Evolutionary conservation across 1,140 invertebrate genomes (phyloP).

Genomic region (Chironomus tepperi): DNA sequence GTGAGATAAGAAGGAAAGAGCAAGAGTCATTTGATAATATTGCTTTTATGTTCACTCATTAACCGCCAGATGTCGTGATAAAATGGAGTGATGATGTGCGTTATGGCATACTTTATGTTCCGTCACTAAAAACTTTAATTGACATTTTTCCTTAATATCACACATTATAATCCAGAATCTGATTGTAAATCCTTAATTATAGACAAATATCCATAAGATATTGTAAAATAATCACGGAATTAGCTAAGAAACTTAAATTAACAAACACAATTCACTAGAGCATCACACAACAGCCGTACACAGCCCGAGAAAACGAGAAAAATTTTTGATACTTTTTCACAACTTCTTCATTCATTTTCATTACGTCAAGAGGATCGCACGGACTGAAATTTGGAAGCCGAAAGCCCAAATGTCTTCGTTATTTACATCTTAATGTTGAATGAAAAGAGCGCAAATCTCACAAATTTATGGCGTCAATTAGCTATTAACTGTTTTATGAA

Average conservation of each 20-base stretch:
- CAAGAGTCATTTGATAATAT: slow-evolving; percentile 13
- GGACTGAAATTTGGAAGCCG: not conserved
- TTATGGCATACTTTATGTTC: not conserved
- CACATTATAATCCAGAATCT: no score
- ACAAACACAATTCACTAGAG: not conserved
- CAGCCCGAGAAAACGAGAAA: not conserved
- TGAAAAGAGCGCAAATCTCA: slow-evolving; percentile 18
- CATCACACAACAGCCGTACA: not conserved
- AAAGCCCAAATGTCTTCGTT: not conserved
- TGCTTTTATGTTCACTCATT: not conserved
- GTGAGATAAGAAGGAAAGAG: not conserved
- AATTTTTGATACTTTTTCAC: slow-evolving; percentile 23
- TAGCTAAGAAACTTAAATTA: not conserved
- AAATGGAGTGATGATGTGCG: not conserved
- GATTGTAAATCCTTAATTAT: no score
- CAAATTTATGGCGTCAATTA: not conserved
- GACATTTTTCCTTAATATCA: no score
- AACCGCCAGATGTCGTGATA: not conserved
- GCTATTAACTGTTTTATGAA: not conserved
- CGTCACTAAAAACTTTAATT: not conserved
- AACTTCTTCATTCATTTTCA: slow-evolving; percentile 23
- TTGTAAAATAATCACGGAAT: not conserved
- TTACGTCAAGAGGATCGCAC: not conserved
- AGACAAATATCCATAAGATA: no score
- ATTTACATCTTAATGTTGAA: not conserved